Base-by-base conservation (phyloP, 2,113 vertebrate species). In the Protobothrops flavoviridis region DNA sequence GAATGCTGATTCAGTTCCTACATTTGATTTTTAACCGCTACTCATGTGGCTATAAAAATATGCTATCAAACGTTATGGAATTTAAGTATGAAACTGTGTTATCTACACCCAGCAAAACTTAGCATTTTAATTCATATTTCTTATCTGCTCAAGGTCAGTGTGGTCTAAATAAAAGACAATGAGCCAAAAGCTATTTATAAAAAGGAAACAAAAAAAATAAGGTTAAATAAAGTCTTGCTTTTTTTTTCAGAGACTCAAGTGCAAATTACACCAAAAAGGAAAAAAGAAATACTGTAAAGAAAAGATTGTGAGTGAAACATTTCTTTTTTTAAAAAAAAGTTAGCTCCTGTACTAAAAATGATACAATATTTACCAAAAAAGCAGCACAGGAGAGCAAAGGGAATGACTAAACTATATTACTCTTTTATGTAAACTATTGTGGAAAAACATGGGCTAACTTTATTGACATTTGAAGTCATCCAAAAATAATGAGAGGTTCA, bases 41-140 rank as follows among this genome's bases (percentile, higher is more conserved):
- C 81, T 95, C 48, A 33, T 95, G 11, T 11, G 29, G 10, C 24
- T 92, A 7, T 89, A 89, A 95, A 96, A 95, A 91, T 61, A 92
- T 59, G 5, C 12, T 61, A 92, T 90, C 39, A 69, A 52, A 21
- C 57, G 91, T 6, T 0, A 29, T 91, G 61, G 26, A 91, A 94
- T 93, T 93, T 95, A 6, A 2, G 2, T 91, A 91, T 81, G 64
- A 96, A 95, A 92, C 26, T 88, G 5, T 85, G 29, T 87, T 95
- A 95, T 95, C 88, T 94, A 91, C 86, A 45, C 10, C 90, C 91
- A 95, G 89, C 56, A 94, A 95, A 95, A 55, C 13, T 93, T 92
- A 93, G 89, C 17, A 91, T 95, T 97, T 95, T 94, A 94, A 96
- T 93, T 91, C 92, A 93, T n/a, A 13, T 89, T 96, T 93, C 91